Percentiles rank a stretch among this genome's conserved stretches.
Evolutionary conservation across 1,140 invertebrate species (phyloP).

Genomic region (Lucilia cuprina): DNA sequence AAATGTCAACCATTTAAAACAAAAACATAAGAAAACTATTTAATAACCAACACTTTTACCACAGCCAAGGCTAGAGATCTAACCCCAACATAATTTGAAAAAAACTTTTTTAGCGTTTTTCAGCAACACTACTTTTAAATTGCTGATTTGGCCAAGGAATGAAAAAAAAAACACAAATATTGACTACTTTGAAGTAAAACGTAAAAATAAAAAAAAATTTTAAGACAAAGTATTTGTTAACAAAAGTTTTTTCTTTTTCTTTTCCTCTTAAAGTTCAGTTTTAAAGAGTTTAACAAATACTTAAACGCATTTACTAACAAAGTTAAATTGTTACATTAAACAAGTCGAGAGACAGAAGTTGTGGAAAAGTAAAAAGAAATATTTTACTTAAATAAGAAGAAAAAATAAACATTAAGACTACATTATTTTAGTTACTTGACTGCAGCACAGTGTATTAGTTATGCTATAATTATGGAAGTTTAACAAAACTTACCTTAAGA

Average conservation of each 20-base stretch:
- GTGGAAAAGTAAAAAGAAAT: not conserved
- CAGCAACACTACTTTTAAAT: too few relatives aligned
- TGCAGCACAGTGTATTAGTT: not conserved
- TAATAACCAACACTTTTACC: too few relatives aligned
- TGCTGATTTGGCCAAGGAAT: too few relatives aligned
- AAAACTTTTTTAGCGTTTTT: too few relatives aligned
- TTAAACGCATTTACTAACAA: conserved; percentile 11
- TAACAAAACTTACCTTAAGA: conserved; percentile 24
- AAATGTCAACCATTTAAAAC: too few relatives aligned
- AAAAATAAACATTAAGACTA: not conserved
- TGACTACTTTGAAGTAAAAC: not conserved
- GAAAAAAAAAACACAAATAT: too few relatives aligned
- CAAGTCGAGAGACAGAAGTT: not conserved
- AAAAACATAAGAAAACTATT: too few relatives aligned
- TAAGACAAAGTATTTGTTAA: not conserved
- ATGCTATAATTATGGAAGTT: not conserved
- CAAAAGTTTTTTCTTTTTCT: not conserved
- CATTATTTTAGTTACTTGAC: not conserved
- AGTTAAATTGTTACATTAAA: conserved; percentile 6
- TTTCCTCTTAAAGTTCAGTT: not conserved
- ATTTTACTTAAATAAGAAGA: not conserved
- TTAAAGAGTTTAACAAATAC: conserved; percentile 18
- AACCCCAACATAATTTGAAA: too few relatives aligned
- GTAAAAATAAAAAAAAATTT: not conserved
- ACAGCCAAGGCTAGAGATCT: too few relatives aligned